These are phyloP conservation scores for Notolabrus celidotus DNA, from an alignment of 2,797 vertebrate genomes.

Conservation along the genomic window DNA sequence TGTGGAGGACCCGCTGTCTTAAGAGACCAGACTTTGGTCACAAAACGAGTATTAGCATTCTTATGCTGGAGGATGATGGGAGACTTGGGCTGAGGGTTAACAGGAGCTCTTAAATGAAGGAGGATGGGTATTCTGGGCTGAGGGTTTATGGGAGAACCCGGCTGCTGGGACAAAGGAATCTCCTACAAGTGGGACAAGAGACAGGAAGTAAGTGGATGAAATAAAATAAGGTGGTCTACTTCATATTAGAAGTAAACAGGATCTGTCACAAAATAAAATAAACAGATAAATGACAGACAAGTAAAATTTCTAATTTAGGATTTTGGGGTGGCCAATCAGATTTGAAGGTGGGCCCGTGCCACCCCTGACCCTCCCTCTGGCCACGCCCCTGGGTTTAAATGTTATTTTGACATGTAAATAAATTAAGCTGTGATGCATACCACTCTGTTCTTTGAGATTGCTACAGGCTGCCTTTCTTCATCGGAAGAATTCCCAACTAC, in stretches of 20 bases:
- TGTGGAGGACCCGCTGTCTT: background rate
- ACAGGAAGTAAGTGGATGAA: background rate
- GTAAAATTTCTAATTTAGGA: background rate
- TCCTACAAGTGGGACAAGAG: slow-evolving; percentile 8
- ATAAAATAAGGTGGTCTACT: too few relatives aligned
- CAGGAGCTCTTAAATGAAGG: slow-evolving; percentile 33
- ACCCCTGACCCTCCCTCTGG: too few relatives aligned
- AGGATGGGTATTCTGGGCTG: slow-evolving; percentile 50
- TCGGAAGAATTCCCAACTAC: background rate
- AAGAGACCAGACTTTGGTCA: slow-evolving; percentile 19
- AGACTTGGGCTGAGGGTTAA: slow-evolving; percentile 20
- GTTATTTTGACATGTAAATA: background rate
- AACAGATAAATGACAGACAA: too few relatives aligned
- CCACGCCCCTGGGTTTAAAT: too few relatives aligned
- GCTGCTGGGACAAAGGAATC: background rate
- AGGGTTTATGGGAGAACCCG: background rate
- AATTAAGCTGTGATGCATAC: slow-evolving; percentile 5
- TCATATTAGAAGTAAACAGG: too few relatives aligned
- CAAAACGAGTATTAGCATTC: slow-evolving; percentile 1
- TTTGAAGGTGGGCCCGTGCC: too few relatives aligned
- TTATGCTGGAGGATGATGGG: slow-evolving; percentile 29
- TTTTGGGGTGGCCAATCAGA: background rate
- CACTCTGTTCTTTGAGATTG: background rate
- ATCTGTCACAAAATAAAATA: too few relatives aligned
- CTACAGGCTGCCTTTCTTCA: slow-evolving; percentile 10